A percentile compares a stretch with the other conserved stretches of the same genome.
phyloP scores from a whole-genome alignment of 1,140 invertebrate species.

The Pseudomyrmex concolor region DNA sequence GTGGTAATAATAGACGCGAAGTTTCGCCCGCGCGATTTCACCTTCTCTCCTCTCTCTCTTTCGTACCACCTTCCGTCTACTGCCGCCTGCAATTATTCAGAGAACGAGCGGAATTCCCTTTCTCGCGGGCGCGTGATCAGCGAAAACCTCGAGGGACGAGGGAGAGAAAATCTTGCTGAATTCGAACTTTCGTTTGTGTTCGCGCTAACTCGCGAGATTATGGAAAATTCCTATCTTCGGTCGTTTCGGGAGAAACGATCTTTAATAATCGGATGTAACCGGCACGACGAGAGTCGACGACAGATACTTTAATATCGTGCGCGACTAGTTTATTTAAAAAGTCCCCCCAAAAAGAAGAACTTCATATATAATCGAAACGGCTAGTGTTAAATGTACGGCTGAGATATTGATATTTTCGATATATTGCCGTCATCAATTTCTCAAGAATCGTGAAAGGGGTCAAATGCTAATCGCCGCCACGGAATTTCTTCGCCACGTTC shows the following conservation, averaged over 20 bases:
- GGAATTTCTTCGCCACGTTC: background rate
- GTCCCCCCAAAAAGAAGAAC: too few relatives aligned
- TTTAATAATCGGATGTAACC: slow-evolving; percentile 23
- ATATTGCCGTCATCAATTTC: background rate
- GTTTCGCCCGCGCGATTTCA: slow-evolving; percentile 69
- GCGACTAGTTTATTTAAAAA: too few relatives aligned
- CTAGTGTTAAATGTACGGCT: background rate
- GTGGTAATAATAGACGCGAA: slow-evolving; percentile 75
- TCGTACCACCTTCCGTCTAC: slow-evolving; percentile 36
- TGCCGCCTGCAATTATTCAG: slow-evolving; percentile 71
- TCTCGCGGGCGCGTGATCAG: slow-evolving; percentile 48
- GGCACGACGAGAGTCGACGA: slow-evolving; percentile 3
- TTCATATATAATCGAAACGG: background rate
- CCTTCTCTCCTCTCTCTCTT: slow-evolving; percentile 39
- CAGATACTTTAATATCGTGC: slow-evolving; percentile 11
- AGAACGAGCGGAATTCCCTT: slow-evolving; percentile 69
- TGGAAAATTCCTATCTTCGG: slow-evolving; percentile 42
- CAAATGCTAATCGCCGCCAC: background rate
- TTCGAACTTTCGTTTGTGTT: slow-evolving; percentile 50
- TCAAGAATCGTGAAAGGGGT: background rate
- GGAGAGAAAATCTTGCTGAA: slow-evolving; percentile 58
- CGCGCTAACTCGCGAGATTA: slow-evolving; percentile 26
- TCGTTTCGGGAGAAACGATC: slow-evolving; percentile 2
- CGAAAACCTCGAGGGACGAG: slow-evolving; percentile 28
- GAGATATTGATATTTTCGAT: slow-evolving; percentile 10